Conservation (phyloP, 2,888 invertebrate species). For the Steinernema carpocapsae region DNA sequence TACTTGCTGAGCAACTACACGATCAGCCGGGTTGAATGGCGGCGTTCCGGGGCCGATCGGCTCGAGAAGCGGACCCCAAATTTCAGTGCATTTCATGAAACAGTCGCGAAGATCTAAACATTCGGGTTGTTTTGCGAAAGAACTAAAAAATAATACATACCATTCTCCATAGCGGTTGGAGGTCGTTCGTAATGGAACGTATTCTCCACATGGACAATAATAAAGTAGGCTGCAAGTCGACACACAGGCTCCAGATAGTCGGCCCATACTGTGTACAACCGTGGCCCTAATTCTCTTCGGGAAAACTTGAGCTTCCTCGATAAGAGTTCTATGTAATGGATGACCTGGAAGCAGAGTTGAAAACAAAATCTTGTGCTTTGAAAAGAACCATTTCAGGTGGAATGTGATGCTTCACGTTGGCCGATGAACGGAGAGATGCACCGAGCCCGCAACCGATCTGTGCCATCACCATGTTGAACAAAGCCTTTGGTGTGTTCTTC, state of each 20-base stretch:
- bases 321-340: slow-evolving; percentile 33
- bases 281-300: slow-evolving; percentile 41
- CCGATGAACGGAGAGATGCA: slow-evolving; percentile 28
- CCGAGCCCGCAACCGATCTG: slow-evolving; percentile 44
- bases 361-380: too few species aligned
- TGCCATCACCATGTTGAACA: slow-evolving; percentile 52
- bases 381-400: slow-evolving; percentile 39
- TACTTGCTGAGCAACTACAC: slow-evolving; percentile 45
- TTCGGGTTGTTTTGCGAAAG: neutral
- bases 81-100: slow-evolving; percentile 48
- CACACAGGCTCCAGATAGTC: slow-evolving; percentile 45
- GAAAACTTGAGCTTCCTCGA: slow-evolving; percentile 44
- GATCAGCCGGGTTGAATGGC: slow-evolving; percentile 60
- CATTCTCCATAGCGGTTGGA: slow-evolving; percentile 48
- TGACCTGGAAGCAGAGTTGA: neutral
- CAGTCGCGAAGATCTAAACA: slow-evolving; percentile 52
- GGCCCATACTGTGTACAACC: slow-evolving; percentile 47
- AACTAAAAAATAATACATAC: slow-evolving; percentile 37
- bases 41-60: slow-evolving; percentile 57
- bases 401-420: slow-evolving; percentile 36
- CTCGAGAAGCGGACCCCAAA: slow-evolving; percentile 60
- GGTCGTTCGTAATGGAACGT: slow-evolving; percentile 45
- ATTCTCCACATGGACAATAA: slow-evolving; percentile 44
- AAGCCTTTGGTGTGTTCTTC: slow-evolving; percentile 51
- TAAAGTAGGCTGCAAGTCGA: slow-evolving; percentile 48